Evolutionary conservation across 35 echinoderm and acorn worm genomes (phyloP), one percentile per base, ranked within the genome.

Genomic region (Stichopus chloronotus): DNA sequence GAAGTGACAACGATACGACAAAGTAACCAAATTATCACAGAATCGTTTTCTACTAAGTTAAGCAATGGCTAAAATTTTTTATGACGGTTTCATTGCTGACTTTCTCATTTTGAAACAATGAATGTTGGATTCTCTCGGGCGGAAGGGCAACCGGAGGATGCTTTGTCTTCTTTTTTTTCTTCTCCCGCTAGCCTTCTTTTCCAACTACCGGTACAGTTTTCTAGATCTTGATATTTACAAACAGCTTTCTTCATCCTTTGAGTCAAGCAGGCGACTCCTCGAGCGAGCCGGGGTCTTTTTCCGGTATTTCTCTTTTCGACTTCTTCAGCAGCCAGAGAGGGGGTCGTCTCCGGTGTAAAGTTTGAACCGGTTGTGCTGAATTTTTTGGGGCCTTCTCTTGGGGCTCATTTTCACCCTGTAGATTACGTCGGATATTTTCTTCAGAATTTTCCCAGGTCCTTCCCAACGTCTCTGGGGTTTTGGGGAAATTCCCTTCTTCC

Each of bases 371-470:
- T 84, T 23, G 43, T 23, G 11, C 17, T 84, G 81, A 56, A 84
- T 54, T 53, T 53, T 17, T 55, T 78, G 74, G 25, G 81, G 43
- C 19, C 55, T 84, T 84, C 13, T 53, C 19, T 55, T 84, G 55
- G 78, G 81, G 19, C 25, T 54, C 43, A 53, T 84, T 84, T 80
- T 84, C 6, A 84, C 17, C 20, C 81, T 54, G 81, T 55, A 92
- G 7, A 92, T 85, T 0, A 95, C n/a, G n/a, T n/a, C n/a, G n/a
- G n/a, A n/a, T n/a, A n/a, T n/a, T n/a, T n/a, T n/a, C n/a, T n/a
- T n/a, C n/a, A n/a, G n/a, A n/a, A n/a, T n/a, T n/a, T n/a, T n/a
- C n/a, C n/a, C n/a, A n/a, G n/a, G n/a, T n/a, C n/a, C n/a, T n/a
- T n/a, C n/a, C n/a, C n/a, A n/a, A n/a, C n/a, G n/a, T n/a, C n/a